phyloP scores from a whole-genome alignment of 2,797 vertebrate genomes.

The Threskiornis aethiopicus region DNA sequence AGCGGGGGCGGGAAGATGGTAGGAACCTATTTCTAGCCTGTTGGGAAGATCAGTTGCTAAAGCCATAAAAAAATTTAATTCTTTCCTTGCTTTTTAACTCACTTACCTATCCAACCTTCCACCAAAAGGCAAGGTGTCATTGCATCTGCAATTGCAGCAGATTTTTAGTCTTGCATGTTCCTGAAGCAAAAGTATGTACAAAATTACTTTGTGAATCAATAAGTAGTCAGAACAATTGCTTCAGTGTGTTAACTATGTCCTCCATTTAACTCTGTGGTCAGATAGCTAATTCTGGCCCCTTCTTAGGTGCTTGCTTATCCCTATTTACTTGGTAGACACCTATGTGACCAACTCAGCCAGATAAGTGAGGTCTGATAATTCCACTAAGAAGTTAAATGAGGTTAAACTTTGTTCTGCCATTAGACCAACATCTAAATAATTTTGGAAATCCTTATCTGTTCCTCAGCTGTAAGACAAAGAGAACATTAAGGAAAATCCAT shows the following conservation, averaged over 20 bases:
- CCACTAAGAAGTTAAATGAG: not conserved
- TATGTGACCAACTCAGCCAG: not conserved
- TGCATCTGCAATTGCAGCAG: not conserved
- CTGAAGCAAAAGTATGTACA: not conserved
- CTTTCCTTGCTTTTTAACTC: not conserved
- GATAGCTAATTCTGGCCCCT: not conserved
- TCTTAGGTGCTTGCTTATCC: not conserved
- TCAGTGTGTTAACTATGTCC: not conserved
- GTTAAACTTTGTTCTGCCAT: not conserved
- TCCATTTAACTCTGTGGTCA: not conserved
- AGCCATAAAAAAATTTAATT: not conserved
- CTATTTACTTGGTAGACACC: not conserved
- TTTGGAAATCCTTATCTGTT: not conserved
- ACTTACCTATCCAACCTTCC: not conserved
- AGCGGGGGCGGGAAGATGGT: rapidly evolving
- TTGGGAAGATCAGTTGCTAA: not conserved
- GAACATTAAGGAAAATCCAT: not conserved
- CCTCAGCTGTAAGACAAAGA: not conserved
- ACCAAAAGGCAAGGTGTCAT: not conserved
- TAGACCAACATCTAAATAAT: not conserved
- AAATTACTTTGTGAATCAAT: not conserved
- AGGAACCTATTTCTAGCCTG: not conserved
- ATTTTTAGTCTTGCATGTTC: not conserved
- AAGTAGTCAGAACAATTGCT: not conserved
- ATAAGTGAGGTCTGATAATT: not conserved